phyloP scores from a whole-genome alignment of 2,113 vertebrate genomes.

The Pandion haliaetus region DNA sequence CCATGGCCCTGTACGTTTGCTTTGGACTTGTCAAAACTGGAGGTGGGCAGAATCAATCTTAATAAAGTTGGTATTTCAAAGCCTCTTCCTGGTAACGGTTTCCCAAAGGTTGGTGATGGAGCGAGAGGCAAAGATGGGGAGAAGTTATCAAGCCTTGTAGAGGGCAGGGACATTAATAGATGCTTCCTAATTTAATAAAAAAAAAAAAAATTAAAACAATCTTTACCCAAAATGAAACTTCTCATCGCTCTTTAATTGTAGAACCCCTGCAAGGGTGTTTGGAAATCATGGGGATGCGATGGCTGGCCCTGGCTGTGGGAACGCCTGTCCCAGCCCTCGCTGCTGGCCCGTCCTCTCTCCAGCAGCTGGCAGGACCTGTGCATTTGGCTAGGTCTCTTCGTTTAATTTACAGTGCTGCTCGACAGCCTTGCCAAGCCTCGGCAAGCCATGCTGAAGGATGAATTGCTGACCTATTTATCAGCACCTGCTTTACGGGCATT shows the following conservation, averaged over 20 bases:
- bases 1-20: slow-evolving; percentile 71
- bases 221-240: background rate
- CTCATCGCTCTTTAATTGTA: accelerated
- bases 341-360: accelerated
- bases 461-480: slow-evolving; percentile 53
- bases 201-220: no score
- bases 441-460: background rate
- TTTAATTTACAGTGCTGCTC: accelerated
- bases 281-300: accelerated
- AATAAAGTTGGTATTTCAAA: slow-evolving; percentile 66
- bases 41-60: slow-evolving; percentile 73
- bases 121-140: background rate
- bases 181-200: background rate
- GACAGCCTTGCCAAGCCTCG: background rate
- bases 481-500: slow-evolving; percentile 30
- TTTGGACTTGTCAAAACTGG: slow-evolving; percentile 77
- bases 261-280: background rate
- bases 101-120: background rate
- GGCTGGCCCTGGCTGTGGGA: background rate
- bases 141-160: background rate
- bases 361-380: background rate
- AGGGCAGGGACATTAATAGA: background rate
- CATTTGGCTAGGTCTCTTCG: accelerated
- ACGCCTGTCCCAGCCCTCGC: background rate
- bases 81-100: slow-evolving; percentile 28